phyloP scores from a whole-genome alignment of 2,888 invertebrate genomes.

The Prosopocoilus inquinatus region DNA sequence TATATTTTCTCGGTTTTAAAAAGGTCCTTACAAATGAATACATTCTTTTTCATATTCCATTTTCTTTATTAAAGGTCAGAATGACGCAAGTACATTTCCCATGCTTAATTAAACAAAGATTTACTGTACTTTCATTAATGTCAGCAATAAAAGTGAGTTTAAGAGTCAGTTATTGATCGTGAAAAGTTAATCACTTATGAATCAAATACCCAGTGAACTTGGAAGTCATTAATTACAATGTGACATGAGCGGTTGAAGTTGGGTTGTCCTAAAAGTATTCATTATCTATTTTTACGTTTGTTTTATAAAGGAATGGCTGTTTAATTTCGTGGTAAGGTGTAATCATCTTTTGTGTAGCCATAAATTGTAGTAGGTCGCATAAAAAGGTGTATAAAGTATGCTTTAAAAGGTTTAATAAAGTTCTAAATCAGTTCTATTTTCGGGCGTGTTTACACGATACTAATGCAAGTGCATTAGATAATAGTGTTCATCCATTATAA shows the following conservation, averaged over 20 bases:
- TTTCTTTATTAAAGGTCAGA: no score
- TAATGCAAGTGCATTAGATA: slow-evolving; percentile 39
- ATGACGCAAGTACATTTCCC: no score
- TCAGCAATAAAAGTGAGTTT: no score
- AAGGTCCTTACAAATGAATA: no score
- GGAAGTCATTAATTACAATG: slow-evolving; percentile 3
- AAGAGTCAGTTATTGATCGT: no score
- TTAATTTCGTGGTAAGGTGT: slow-evolving; percentile 20
- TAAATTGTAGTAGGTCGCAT: slow-evolving; percentile 17
- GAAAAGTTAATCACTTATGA: no score
- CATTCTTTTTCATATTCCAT: no score
- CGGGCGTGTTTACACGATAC: slow-evolving; percentile 35
- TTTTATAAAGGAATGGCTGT: slow-evolving; percentile 12
- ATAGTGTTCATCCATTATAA: slow-evolving; percentile 35
- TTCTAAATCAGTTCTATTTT: slow-evolving; percentile 34
- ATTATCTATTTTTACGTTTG: slow-evolving; percentile 10
- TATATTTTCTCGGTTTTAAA: no score
- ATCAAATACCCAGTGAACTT: no score
- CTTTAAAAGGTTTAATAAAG: slow-evolving; percentile 20
- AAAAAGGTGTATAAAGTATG: slow-evolving; percentile 18
- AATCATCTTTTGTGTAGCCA: slow-evolving; percentile 18
- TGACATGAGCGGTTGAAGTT: slow-evolving; percentile 1
- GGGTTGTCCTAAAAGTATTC: background rate
- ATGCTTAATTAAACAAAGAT: no score
- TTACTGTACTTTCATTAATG: no score